Percentiles rank a stretch among this genome's conserved stretches.
phyloP scores from a whole-genome alignment of 2,113 vertebrate species.

The Ellobius talpinus region DNA sequence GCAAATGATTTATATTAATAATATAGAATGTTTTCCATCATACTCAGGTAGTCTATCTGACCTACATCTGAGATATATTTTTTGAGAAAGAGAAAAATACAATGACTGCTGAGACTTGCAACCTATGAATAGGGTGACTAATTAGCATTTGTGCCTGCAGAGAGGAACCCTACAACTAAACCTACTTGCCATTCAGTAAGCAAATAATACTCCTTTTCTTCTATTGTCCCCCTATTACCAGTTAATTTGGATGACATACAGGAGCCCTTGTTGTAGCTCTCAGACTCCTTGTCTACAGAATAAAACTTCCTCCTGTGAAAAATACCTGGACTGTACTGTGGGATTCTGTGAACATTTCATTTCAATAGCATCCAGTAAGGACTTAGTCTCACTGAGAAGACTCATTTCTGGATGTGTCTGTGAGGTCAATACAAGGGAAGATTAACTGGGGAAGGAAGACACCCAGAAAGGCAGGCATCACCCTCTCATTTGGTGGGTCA shows the following conservation, averaged over 20 bases:
- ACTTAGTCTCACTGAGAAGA: neutral
- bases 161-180: neutral
- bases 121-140: too few relatives aligned
- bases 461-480: neutral
- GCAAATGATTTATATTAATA: neutral
- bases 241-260: neutral
- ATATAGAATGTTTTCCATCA: neutral
- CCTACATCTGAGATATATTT: neutral
- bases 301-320: neutral
- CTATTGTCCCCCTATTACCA: neutral
- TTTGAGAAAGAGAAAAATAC: neutral
- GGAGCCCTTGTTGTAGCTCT: neutral
- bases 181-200: rapidly evolving
- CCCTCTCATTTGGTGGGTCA: neutral
- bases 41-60: neutral
- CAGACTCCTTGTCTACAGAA: neutral
- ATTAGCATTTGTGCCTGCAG: neutral
- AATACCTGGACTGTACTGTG: neutral
- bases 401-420: neutral
- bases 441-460: neutral
- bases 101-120: too few relatives aligned
- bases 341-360: neutral
- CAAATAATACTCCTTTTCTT: neutral
- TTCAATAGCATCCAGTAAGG: neutral
- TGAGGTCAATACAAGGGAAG: neutral